Conservation (phyloP, 2,888 invertebrate genomes). For the Leptopilina myrica region DNA sequence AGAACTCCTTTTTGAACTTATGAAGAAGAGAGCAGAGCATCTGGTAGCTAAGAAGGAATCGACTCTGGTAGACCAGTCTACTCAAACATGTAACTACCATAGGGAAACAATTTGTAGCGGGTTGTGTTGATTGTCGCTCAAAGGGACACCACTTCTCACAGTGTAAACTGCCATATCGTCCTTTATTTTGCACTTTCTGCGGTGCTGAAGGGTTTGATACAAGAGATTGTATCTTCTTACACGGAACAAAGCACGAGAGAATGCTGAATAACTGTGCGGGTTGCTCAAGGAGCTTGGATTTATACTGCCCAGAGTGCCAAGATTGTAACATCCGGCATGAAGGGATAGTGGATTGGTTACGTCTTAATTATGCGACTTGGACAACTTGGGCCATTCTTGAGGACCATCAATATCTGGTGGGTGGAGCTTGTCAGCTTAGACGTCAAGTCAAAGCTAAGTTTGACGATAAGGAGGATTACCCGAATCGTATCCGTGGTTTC, state of each 20-base stretch:
- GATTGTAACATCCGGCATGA: slow-evolving; percentile 50
- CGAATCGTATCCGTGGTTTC: no score
- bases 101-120: slow-evolving; percentile 31
- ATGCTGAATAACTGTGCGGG: neutral
- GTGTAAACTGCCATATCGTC: slow-evolving; percentile 38
- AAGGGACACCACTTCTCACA: neutral
- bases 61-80: slow-evolving; percentile 13
- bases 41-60: neutral
- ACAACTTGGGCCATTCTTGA: slow-evolving; percentile 39
- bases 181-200: neutral
- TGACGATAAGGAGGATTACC: neutral
- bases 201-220: neutral
- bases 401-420: slow-evolving; percentile 44
- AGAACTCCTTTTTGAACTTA: slow-evolving; percentile 16
- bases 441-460: neutral
- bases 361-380: slow-evolving; percentile 48
- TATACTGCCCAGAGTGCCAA: slow-evolving; percentile 48
- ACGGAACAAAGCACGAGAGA: neutral
- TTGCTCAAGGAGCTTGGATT: slow-evolving; percentile 16
- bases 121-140: slow-evolving; percentile 45
- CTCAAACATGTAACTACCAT: slow-evolving; percentile 31
- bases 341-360: slow-evolving; percentile 47
- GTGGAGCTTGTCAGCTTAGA: neutral
- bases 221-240: neutral
- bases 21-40: neutral